Base-by-base conservation (phyloP, 2,113 vertebrate species). In the Prunella himalayana region DNA sequence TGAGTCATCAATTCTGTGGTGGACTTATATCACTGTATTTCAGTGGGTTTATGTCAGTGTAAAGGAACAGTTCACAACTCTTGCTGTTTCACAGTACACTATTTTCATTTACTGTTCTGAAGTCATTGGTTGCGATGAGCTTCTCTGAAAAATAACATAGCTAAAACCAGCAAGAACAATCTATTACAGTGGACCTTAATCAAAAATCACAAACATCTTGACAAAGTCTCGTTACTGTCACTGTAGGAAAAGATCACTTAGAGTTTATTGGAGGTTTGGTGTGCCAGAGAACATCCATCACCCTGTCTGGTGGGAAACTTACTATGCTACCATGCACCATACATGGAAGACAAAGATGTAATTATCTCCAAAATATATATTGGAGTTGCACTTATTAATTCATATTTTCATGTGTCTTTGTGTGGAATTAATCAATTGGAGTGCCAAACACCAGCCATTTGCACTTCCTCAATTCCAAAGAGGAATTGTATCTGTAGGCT, bases 311-410 rank as follows among this genome's bases (percentile, higher is more conserved):
- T 25, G 6, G 28, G 13, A 82, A 88, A 63, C 3, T 45, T 49
- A n/a, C 4, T n/a, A 0, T 39, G 27, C 14, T 33, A 6, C 15
- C 12, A 1, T 28, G 15, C 14, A 82, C 5, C 41, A 7, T 5
- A 49, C 9, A 9, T 37, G 11, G 3, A 82, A 59, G 11, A 79
- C 8, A 88, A 86, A 86, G 15, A 33, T 25, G n/a, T 19, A 30
- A 41, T 35, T 49, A 50, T 64, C 76, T 92, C 35, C 50, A 35
- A 56, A 80, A 69, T 3, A 41, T 1, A 18, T 80, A 17, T 5
- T 4, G 4, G n/a, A 76, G 11, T 3, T 50, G 19, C 18, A 73
- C 6, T 5, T 49, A 21, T 39, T 68, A 20, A 51, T 54, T 76
- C 3, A 14, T 22, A 35, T 47, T 88, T 76, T 68, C 24, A 11